These are phyloP conservation scores for Scopus umbretta DNA, from an alignment of 2,113 vertebrate species.

Conservation along the genomic window DNA sequence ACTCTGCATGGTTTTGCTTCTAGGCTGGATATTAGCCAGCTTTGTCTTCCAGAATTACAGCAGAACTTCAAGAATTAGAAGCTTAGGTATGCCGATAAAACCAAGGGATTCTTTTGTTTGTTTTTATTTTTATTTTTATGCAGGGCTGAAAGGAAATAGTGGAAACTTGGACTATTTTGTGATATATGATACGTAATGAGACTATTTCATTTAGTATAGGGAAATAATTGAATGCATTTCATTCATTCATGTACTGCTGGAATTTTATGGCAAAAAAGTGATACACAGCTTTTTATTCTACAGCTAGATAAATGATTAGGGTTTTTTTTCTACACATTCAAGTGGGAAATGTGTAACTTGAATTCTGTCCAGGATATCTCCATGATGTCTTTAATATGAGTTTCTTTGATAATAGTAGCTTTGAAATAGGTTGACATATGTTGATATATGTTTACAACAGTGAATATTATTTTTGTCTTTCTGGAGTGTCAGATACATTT, in stretches of 20 bases:
- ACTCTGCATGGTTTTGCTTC: neutral
- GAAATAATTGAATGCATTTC: neutral
- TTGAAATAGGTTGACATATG: neutral
- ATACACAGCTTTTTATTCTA: neutral
- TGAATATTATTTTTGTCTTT: neutral
- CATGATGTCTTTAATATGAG: neutral
- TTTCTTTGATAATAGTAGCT: neutral
- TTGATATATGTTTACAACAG: neutral
- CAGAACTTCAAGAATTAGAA: neutral
- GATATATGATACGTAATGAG: neutral
- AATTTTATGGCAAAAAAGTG: neutral
- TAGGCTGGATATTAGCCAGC: neutral
- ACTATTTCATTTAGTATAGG: neutral
- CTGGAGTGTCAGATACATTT: neutral
- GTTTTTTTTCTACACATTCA: neutral
- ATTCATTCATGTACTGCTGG: neutral
- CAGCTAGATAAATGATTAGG: neutral
- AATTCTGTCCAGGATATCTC: neutral
- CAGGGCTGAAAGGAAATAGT: neutral
- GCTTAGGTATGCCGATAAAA: neutral
- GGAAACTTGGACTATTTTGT: neutral
- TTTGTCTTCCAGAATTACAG: neutral
- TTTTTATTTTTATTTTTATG: neutral
- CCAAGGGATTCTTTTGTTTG: neutral
- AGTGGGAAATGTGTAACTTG: neutral